Base-by-base conservation (phyloP, 2,888 invertebrate genomes). In the Ethmia dodecea region DNA sequence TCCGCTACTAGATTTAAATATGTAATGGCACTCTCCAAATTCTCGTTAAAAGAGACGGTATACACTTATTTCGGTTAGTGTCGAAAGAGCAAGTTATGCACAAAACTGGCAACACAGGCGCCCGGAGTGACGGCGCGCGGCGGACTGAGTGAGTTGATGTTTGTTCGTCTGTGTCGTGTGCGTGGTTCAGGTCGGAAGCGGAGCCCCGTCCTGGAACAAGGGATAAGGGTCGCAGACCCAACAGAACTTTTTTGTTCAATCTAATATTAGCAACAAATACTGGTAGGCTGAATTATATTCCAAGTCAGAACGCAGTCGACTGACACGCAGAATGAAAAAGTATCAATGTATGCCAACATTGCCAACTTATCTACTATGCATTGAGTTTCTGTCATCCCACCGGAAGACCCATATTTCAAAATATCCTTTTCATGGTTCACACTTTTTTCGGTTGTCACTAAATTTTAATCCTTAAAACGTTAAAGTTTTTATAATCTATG, bases 191-290 rank as follows among this genome's bases (percentile, higher is more conserved):
- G 42, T 60, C 55, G 57, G 59, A 56, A 56, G 54, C 55, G 53
- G 35, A 42, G 40, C 32, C 31, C n/a, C 33, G 49, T 49, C 35
- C 47, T 50, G 63, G 73, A 72, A 71, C 69, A 68, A n/a, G 22
- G 1, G 71, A 69, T 68, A 73, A 75, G 78, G 73, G 74, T 68
- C 67, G 64, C 66, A 70, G 61, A 29, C 66, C 72, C 70, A 68
- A 65, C 64, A 56, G 9, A 55, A 55, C 61, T 77, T 80, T 81
- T 80, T 81, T 79, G 69, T 74, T 69, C 70, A 62, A 55, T 70
- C 71, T 68, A 73, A 74, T 74, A 75, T 79, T 78, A 78, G 77
- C 74, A 67, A 69, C 69, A 70, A 70, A 69, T 58, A 60, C 52
- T 59, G 72, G 65, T 67, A 67, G 69, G 61, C 53, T 60, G 49